Conservation (phyloP, 2,888 invertebrate species). For the Hypselothyrea guttata region DNA sequence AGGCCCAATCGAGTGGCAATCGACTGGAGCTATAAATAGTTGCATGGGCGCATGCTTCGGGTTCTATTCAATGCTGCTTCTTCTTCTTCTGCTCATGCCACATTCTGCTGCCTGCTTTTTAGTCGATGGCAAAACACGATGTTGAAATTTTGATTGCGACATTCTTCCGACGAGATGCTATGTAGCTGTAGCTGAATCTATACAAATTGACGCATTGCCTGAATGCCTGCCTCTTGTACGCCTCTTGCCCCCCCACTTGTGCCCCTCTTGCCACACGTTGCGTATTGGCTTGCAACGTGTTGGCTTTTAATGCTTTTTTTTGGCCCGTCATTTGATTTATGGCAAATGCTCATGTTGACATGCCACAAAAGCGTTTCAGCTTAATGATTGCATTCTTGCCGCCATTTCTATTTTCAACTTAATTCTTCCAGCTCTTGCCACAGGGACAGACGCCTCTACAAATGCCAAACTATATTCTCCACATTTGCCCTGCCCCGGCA, state of each 20-base stretch:
- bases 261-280: constrained; percentile 8
- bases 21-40: constrained; percentile 63
- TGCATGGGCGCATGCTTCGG: constrained; percentile 44
- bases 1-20: constrained; percentile 59
- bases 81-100: constrained; percentile 15
- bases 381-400: constrained; percentile 60
- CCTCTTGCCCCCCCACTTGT: constrained; percentile 6
- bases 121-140: constrained; percentile 55
- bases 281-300: constrained; percentile 6
- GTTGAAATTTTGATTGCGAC: constrained; percentile 77
- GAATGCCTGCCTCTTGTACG: constrained; percentile 20
- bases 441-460: constrained; percentile 5
- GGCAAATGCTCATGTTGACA: constrained; percentile 70
- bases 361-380: constrained; percentile 60
- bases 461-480: neutral
- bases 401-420: constrained; percentile 38
- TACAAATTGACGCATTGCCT: constrained; percentile 63
- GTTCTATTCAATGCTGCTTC: constrained; percentile 17
- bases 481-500: constrained; percentile 19
- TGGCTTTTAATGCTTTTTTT: constrained; percentile 45
- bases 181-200: constrained; percentile 34
- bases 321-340: constrained; percentile 64
- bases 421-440: constrained; percentile 6
- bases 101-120: constrained; percentile 18
- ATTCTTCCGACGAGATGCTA: constrained; percentile 45